Base-by-base conservation (phyloP, 1,140 invertebrate genomes). In the Bombus confusus region DNA sequence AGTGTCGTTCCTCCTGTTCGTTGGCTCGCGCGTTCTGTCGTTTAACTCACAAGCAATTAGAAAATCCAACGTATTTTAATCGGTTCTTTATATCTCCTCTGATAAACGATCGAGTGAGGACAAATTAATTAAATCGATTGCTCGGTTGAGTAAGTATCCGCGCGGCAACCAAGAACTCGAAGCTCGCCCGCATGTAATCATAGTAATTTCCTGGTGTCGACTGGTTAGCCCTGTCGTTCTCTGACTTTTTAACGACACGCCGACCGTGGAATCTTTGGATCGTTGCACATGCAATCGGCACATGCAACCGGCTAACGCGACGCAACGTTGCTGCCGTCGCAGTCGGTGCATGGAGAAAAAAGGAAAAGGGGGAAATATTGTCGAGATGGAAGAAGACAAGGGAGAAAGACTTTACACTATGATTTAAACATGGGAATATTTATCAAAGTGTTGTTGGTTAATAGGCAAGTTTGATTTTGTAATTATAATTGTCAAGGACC, bases 141-240 rank as follows among this genome's bases (percentile, higher is more conserved):
- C 25, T n/a, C 57, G 34, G 1, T 62, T 43, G 39, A 1, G n/a
- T 52, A 82, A 69, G 47, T 43, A 41, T 22, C 13, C 28, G 2
- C 37, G 34, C 18, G 41, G 34, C n/a, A 15, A 25, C 9, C 59
- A 87, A 85, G 47, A 85, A 68, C 69, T 68, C 82, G 25, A 80
- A 74, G 37, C 86, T 85, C 82, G 82, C 43, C 31, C 34, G 15
- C 41, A 59, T 79, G 62, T 87, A 85, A 87, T 87, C 81, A 79
- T 74, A 84, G 86, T 79, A 87, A 87, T 87, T 87, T 85, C 84
- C 86, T 84, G 82, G 86, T 87, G 86, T 87, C 82, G 82, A 85
- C 73, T 78, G 57, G 59, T 62, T 43, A 62, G 59, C 71, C 37
- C 69, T 57, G 81, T 85, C 66, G 81, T 41, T 59, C 31, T 57